Evolutionary conservation across 2,113 vertebrate species (phyloP), one percentile per base, ranked within the genome.

Genomic region (Engraulis encrasicolus): DNA sequence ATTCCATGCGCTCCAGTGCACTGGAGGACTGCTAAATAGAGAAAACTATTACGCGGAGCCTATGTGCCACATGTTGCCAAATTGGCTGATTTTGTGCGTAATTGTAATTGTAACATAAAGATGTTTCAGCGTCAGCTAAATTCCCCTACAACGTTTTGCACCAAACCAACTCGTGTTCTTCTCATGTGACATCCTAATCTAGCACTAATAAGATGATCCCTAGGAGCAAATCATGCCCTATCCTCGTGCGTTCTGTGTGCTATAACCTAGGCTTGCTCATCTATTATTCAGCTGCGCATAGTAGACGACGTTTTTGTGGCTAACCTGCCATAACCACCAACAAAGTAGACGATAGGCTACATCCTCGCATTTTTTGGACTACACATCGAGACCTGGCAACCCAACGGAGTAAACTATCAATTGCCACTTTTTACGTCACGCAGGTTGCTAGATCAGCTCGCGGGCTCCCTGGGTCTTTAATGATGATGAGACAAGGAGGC

Each of bases 381-480:
- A n/a, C 27, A 17, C 2, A 34, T 34, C 4, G 11, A 74, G 27
- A 74, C 66, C 66, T 74, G 27, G 66, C 31, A 74, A 34, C 66
- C 66, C 27, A 34, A 48, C 40, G 50, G 45, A 19, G 50, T 31
- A 66, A 77, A n/a, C 61, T 80, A 77, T 85, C 82, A 31, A 74
- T 74, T 27, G 66, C 66, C 14, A 34, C 66, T 27, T 79, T 45
- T 80, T 78, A 84, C 85, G 85, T 86, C 85, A 86, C 79, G 66
- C 66, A 74, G 66, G 66, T 74, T 34, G 66, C 31, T 74, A 15
- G 27, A 74, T 74, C 66, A 74, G 27, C 66, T 74, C 27, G 66
- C 66, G 66, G 66, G 31, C 66, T 74, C 66, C 66, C 27, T 31
- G 15, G 18, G 66, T 74, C 66, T 74, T 34, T 74, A 78, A 2